Evolutionary conservation across 2,113 vertebrate species (phyloP).

Genomic region (Guaruba guarouba): DNA sequence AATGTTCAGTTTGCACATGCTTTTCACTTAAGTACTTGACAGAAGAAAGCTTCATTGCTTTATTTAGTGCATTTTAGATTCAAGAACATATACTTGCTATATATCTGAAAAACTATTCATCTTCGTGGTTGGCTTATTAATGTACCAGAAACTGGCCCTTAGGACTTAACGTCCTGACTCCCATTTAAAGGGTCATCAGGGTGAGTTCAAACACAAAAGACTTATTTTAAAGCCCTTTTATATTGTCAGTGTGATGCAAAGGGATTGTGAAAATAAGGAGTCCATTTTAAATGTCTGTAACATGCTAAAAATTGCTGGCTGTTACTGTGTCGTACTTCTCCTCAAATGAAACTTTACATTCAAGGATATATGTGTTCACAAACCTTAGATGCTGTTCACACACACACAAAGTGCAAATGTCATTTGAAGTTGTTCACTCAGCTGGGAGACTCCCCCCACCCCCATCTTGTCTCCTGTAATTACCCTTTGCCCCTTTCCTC

Average conservation of each 20-base stretch:
- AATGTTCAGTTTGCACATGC: neutral
- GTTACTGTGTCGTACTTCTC: neutral
- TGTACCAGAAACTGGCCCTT: neutral
- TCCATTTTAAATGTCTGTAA: neutral
- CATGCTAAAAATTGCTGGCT: neutral
- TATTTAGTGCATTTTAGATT: neutral
- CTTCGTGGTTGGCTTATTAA: neutral
- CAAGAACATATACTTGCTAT: neutral
- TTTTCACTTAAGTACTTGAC: conserved; percentile 26
- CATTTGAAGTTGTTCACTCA: neutral
- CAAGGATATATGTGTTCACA: neutral
- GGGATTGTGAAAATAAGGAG: neutral
- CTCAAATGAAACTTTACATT: neutral
- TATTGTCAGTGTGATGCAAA: neutral
- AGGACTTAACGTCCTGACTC: neutral
- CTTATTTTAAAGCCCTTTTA: neutral
- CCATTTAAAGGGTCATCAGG: neutral
- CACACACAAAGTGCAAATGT: neutral
- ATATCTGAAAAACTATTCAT: neutral
- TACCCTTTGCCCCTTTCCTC: conserved; percentile 1
- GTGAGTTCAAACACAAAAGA: neutral
- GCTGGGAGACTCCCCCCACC: neutral
- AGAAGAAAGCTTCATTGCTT: conserved; percentile 14
- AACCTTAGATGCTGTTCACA: neutral
- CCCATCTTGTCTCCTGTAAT: neutral